phyloP scores from a whole-genome alignment of 2,888 invertebrate genomes.

The Philereme vetulata region DNA sequence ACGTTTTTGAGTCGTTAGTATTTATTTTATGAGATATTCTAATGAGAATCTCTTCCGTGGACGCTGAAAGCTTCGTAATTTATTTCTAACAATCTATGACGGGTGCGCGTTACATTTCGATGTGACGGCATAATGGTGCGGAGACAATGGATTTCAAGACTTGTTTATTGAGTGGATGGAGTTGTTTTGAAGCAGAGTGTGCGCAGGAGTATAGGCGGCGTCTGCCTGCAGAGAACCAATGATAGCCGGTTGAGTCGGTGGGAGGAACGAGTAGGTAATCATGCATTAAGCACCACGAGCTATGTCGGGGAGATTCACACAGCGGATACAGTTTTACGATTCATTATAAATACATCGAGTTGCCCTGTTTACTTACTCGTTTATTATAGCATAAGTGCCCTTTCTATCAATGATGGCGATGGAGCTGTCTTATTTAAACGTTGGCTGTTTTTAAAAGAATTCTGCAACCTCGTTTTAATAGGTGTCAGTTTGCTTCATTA shows the following conservation, averaged over 20 bases:
- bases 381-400: slow-evolving; percentile 40
- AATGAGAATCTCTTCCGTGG: slow-evolving; percentile 54
- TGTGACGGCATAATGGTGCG: slow-evolving; percentile 72
- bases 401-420: slow-evolving; percentile 46
- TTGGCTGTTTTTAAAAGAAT: not conserved
- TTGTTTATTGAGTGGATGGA: slow-evolving; percentile 81
- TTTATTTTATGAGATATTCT: slow-evolving; percentile 41
- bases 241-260: slow-evolving; percentile 66
- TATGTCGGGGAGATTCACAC: slow-evolving; percentile 60
- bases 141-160: slow-evolving; percentile 80
- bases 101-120: slow-evolving; percentile 61
- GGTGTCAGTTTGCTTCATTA: too few relatives aligned
- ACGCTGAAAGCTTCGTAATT: slow-evolving; percentile 54
- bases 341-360: slow-evolving; percentile 57
- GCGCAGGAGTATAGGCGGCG: slow-evolving; percentile 80
- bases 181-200: slow-evolving; percentile 77
- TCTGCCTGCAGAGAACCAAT: slow-evolving; percentile 69
- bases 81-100: slow-evolving; percentile 71
- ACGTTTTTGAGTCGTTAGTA: slow-evolving; percentile 34
- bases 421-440: not conserved
- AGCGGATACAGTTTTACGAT: slow-evolving; percentile 58
- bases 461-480: not conserved
- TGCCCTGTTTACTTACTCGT: slow-evolving; percentile 38
- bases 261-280: slow-evolving; percentile 73
- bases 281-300: slow-evolving; percentile 66